A percentile compares a stretch with the other conserved stretches of the same genome.
Conservation (phyloP, 2,113 vertebrate species). For the Malaclemys terrapin region DNA sequence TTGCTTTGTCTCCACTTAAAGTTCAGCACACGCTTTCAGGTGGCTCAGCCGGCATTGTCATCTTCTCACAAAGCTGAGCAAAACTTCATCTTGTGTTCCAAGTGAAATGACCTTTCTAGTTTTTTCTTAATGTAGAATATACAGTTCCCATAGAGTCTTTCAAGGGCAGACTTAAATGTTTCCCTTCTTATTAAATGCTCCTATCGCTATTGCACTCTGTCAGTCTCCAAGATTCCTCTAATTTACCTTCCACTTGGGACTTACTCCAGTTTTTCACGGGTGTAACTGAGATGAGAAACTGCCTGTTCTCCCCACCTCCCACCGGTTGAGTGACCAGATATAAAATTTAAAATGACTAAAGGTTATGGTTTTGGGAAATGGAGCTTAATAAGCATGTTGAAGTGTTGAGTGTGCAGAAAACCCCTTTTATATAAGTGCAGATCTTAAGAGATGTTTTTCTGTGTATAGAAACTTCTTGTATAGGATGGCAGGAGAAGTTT, state of each 20-base stretch:
- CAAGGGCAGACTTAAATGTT: background rate
- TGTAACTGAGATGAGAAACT: fast-evolving
- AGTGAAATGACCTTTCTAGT: background rate
- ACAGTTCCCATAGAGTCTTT: background rate
- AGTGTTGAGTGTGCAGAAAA: slow-evolving; percentile 23
- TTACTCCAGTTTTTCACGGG: background rate
- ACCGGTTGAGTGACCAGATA: fast-evolving
- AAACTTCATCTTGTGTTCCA: background rate
- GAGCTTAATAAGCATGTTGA: slow-evolving; percentile 56
- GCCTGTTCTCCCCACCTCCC: background rate
- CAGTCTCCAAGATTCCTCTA: background rate
- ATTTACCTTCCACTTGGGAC: fast-evolving
- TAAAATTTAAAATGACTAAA: background rate
- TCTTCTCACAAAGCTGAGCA: background rate
- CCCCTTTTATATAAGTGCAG: slow-evolving; percentile 29
- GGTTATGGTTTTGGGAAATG: slow-evolving; percentile 54
- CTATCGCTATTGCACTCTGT: background rate
- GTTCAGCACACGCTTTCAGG: background rate
- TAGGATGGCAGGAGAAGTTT: slow-evolving; percentile 67
- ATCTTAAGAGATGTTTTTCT: slow-evolving; percentile 61
- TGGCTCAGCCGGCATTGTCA: background rate
- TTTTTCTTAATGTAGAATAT: background rate
- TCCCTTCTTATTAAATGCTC: background rate
- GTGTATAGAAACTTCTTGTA: slow-evolving; percentile 72
- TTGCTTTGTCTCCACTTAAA: background rate